Evolutionary conservation across 2,113 vertebrate species (phyloP), one percentile per base, ranked within the genome.

Genomic region (Aphelocoma coerulescens): DNA sequence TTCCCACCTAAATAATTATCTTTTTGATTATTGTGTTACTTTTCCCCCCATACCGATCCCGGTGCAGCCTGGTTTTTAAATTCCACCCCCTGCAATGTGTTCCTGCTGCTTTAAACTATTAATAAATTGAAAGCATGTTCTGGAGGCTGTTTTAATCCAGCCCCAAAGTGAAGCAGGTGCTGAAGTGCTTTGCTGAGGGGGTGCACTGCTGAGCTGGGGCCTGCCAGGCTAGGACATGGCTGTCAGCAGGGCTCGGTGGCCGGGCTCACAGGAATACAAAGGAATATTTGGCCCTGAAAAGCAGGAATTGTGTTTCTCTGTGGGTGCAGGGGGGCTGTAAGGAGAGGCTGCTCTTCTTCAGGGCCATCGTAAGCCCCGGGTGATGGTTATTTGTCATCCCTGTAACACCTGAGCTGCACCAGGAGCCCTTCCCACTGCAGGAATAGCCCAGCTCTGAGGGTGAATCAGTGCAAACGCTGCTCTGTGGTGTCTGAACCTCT

Each of bases 161-260:
- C 61, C 79, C 85, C 72, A n/a, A 83, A 91, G 81, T 85, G 76
- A 85, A 96, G 95, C 96, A 84, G 86, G 93, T 95, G 95, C 83
- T 94, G 92, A 86, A 76, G 76, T 72, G 91, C 16, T 92, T 92
- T 91, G 81, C 52, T 95, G 91, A 43, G 52, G 88, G 88, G 92
- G 88, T 63, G 11, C 80, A 28, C 13, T 35, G 66, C 79, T 71
- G 91, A 78, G 35, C 1, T 33, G n/a, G 78, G 78, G 30, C 78
- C 77, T 79, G 79, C 49, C 54, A 57, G 73, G 63, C 81, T 62
- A 6, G 32, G 71, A 59, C 78, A 26, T 0, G 3, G n/a, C 87
- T 89, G 84, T 79, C 87, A 78, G 49, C 86, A 20, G 49, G 44
- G 77, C 77, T 89, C 2, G 3, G 39, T 59, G 77, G 8, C 79